Evolutionary conservation across 2,113 vertebrate genomes (phyloP), one percentile per base, ranked within the genome.

Genomic region (Neotoma lepida): DNA sequence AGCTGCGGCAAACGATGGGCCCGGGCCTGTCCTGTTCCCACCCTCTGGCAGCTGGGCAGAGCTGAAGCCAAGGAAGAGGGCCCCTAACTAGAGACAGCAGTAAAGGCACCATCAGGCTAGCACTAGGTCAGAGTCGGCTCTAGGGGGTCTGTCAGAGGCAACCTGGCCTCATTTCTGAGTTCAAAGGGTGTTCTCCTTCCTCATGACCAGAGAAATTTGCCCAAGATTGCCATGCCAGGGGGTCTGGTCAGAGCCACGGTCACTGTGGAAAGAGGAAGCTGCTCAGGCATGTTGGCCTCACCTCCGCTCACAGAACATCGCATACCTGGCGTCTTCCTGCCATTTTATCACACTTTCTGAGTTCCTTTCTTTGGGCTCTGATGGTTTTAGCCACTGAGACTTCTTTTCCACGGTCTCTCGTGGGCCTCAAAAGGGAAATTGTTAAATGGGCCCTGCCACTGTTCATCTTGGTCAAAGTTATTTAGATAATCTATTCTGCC

Each of bases 1-100:
- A 97, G 97, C 97, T 98, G 97, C 96, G 90, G 97, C 88, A 39
- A 87, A 76, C 81, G 97, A 97, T 97, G 97, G 54, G 97, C 95
- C 97, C 86, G 56, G 96, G 94, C 96, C 97, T 97, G 97, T 91
- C 92, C 94, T 90, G 96, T 96, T 97, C 96, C 97, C 97, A 95
- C 96, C 96, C 96, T 97, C 92, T 85, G 96, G 96, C 96, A 97
- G 96, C 96, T 97, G 96, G 93, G 94, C 77, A 97, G 95, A 54
- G 90, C 89, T 92, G 49, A 46, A 90, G 95, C 96, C 91, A 95
- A 95, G 91, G 95, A 95, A 95, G 41, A 95, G 96, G 96, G 95
- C 90, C 96, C 91, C 89, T 51, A 20, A 64, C 30, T 5, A 44
- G 33, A 74, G 46, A 70, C 87, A 82, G 70, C 71, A 91, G 84